Percentiles rank a stretch among this genome's conserved stretches.
Evolutionary conservation across 2,888 invertebrate species (phyloP).

Genomic region (Polydesmus complanatus): DNA sequence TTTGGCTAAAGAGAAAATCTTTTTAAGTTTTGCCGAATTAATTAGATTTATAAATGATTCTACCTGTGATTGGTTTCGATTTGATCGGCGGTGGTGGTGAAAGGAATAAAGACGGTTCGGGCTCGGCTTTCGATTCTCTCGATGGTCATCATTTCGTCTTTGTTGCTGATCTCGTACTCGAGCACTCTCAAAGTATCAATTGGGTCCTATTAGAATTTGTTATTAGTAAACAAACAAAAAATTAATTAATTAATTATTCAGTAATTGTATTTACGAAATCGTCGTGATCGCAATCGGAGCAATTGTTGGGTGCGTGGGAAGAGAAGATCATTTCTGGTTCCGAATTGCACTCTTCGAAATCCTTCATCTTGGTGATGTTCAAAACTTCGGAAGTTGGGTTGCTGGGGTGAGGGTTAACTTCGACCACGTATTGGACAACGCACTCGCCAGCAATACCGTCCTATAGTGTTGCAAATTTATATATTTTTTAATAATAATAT

Average conservation of each 20-base stretch:
- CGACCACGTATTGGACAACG: background rate
- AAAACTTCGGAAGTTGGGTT: background rate
- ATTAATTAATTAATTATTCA: no score
- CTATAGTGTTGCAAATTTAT: no score
- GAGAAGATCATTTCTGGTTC: background rate
- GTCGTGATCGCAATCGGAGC: slow-evolving; percentile 8
- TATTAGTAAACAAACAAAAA: background rate
- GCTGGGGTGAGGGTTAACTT: slow-evolving; percentile 1
- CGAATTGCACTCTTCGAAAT: slow-evolving; percentile 1
- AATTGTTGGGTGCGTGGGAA: slow-evolving; percentile 10
- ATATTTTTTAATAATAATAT: no score
- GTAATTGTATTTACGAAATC: slow-evolving; percentile 4
- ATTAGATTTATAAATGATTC: background rate
- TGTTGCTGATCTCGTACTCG: background rate
- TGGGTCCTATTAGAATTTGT: slow-evolving; percentile 5
- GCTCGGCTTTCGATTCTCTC: slow-evolving; percentile 4
- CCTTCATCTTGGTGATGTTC: slow-evolving; percentile 5
- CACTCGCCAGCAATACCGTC: slow-evolving; percentile 9
- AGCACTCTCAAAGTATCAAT: background rate
- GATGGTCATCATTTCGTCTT: background rate
- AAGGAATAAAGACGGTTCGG: slow-evolving; percentile 3
- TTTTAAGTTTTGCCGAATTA: background rate
- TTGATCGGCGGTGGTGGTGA: background rate
- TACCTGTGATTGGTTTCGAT: slow-evolving; percentile 9
- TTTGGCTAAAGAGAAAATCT: background rate